Evolutionary conservation across 2,797 vertebrate genomes (phyloP).

Genomic region (Manis pentadactyla): DNA sequence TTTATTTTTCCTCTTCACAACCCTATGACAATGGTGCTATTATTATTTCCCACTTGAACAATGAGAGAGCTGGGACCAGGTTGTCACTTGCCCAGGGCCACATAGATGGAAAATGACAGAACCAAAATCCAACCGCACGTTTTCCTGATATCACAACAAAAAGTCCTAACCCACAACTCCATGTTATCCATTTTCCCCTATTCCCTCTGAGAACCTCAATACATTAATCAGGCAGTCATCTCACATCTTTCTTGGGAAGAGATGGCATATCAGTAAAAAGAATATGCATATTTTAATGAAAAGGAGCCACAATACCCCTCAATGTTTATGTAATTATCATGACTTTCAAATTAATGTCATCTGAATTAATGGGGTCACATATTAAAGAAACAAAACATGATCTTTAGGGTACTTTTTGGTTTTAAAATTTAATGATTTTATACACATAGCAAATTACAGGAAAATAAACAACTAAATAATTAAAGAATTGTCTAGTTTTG

Average conservation of each 20-base stretch:
- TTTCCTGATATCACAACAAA: not conserved
- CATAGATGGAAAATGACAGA: not conserved
- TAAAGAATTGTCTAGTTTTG: slow-evolving; percentile 61
- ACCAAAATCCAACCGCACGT: not conserved
- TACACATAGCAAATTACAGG: slow-evolving; percentile 69
- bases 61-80: not conserved
- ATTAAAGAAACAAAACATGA: slow-evolving; percentile 77
- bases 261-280: not conserved
- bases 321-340: slow-evolving; percentile 78
- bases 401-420: slow-evolving; percentile 70
- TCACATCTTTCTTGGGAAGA: slow-evolving; percentile 65
- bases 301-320: slow-evolving; percentile 46
- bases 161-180: accelerated
- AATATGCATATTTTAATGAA: slow-evolving; percentile 62
- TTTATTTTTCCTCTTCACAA: not conserved
- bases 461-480: slow-evolving; percentile 77
- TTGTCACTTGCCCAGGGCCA: not conserved
- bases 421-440: slow-evolving; percentile 78
- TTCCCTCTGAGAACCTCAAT: not conserved
- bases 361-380: slow-evolving; percentile 71
- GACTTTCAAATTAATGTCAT: slow-evolving; percentile 79
- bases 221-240: slow-evolving; percentile 53
- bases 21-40: not conserved
- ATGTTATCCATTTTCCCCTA: not conserved
- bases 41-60: slow-evolving; percentile 2